Percentiles rank a stretch among this genome's conserved stretches.
These are phyloP conservation scores for Epinephelus fuscoguttatus DNA, from an alignment of 2,113 vertebrate genomes.

Conservation along the genomic window DNA sequence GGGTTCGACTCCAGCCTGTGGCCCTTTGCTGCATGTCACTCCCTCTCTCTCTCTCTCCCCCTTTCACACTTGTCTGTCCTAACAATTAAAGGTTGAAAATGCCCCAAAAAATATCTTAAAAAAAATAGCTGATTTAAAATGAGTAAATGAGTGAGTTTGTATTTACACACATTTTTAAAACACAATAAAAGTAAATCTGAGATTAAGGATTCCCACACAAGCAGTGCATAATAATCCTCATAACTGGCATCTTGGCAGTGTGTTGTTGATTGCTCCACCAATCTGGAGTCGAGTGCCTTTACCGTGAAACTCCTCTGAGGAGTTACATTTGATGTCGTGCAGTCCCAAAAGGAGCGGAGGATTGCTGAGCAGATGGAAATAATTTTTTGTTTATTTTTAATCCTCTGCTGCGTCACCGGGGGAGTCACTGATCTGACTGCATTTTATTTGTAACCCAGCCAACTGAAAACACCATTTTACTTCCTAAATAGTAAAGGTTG, in stretches of 20 bases:
- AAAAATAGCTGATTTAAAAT: neutral
- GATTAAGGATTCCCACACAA: neutral
- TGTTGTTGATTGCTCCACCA: neutral
- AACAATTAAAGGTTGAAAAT: no score
- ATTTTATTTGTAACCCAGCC: conserved; percentile 28
- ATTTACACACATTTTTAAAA: neutral
- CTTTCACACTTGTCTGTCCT: no score
- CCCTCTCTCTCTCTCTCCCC: no score
- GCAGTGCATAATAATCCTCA: neutral
- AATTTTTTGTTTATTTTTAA: conserved; percentile 17
- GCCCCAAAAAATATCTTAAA: no score
- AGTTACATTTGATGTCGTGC: conserved; percentile 17
- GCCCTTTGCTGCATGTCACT: no score
- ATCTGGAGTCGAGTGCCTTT: conserved; percentile 3
- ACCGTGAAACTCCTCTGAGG: conserved; percentile 11
- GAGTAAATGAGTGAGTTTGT: neutral
- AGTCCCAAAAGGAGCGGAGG: neutral
- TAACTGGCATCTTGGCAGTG: neutral
- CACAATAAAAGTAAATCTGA: neutral
- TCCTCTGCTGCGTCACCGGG: neutral
- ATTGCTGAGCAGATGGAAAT: conserved; percentile 41
- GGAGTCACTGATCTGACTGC: conserved; percentile 24
- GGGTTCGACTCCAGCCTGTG: no score
- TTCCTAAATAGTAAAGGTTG: conserved; percentile 9
- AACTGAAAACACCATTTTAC: conserved; percentile 17